Evolutionary conservation across 2,113 vertebrate genomes (phyloP).

Genomic region (Sialia sialis): DNA sequence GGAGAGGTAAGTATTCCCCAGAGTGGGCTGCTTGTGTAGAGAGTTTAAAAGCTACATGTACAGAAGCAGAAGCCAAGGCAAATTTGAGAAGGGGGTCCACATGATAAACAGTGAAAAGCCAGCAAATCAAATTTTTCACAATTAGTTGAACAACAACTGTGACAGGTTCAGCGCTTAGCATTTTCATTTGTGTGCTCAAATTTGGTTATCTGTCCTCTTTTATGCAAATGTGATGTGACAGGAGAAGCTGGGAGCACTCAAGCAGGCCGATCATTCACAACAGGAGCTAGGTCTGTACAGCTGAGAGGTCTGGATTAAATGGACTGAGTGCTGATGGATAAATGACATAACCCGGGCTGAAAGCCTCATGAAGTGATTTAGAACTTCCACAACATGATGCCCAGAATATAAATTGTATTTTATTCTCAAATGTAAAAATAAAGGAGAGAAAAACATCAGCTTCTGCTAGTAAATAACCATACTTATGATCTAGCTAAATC

Average conservation of each 20-base stretch:
- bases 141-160: constrained; percentile 93
- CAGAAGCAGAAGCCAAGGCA: constrained; percentile 71
- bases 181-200: constrained; percentile 90
- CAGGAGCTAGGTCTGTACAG: constrained; percentile 77
- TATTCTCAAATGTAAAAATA: constrained; percentile 57
- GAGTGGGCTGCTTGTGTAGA: constrained; percentile 70
- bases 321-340: constrained; percentile 79
- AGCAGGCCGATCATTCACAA: constrained; percentile 84
- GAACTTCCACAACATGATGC: constrained; percentile 72
- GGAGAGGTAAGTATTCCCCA: constrained; percentile 86
- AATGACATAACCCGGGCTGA: constrained; percentile 75
- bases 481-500: constrained; percentile 56
- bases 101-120: constrained; percentile 85
- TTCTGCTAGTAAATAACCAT: constrained; percentile 55
- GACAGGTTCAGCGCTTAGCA: constrained; percentile 88
- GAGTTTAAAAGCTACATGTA: constrained; percentile 79
- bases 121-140: constrained; percentile 98
- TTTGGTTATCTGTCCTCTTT: constrained; percentile 94
- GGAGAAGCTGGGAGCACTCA: constrained; percentile 83
- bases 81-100: constrained; percentile 78
- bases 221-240: constrained; percentile 89
- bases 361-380: constrained; percentile 81
- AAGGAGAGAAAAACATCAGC: constrained; percentile 54
- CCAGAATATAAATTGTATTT: constrained; percentile 65
- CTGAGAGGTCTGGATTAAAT: constrained; percentile 77